These are phyloP conservation scores for Cyphomyrus plagiostoma DNA, from an alignment of 2,113 vertebrate genomes.

Conservation along the genomic window DNA sequence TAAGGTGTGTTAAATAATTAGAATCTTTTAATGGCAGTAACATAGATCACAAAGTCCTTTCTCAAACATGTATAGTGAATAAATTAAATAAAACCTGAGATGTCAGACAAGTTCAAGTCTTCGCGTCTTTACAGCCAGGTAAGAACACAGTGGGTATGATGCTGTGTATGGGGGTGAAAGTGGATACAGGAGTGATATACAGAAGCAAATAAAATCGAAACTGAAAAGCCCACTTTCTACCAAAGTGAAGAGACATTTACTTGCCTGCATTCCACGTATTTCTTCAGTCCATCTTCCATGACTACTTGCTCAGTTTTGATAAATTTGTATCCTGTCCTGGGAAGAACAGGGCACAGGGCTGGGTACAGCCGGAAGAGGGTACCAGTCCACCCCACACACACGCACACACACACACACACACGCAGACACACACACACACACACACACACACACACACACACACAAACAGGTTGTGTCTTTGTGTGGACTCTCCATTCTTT, in stretches of 20 bases:
- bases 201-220: not conserved
- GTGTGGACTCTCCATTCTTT: no score
- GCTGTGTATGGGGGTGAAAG: not conserved
- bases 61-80: constrained; percentile 34
- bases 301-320: not conserved
- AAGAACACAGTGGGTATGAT: not conserved
- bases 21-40: constrained; percentile 28
- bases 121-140: not conserved
- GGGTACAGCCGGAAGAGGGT: not conserved
- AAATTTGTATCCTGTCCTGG: not conserved
- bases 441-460: no score
- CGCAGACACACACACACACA: no score
- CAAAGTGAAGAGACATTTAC: not conserved
- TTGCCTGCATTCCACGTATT: no score
- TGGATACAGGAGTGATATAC: not conserved
- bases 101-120: constrained; percentile 28
- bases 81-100: constrained; percentile 40
- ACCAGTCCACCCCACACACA: not conserved
- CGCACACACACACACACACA: not conserved
- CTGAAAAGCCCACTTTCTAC: not conserved
- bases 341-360: not conserved
- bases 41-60: constrained; percentile 32
- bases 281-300: not conserved
- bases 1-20: constrained; percentile 17
- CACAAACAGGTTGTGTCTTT: no score